Evolutionary conservation across 1,140 invertebrate species (phyloP), one percentile per base, ranked within the genome.

Genomic region (Euwallacea similis): DNA sequence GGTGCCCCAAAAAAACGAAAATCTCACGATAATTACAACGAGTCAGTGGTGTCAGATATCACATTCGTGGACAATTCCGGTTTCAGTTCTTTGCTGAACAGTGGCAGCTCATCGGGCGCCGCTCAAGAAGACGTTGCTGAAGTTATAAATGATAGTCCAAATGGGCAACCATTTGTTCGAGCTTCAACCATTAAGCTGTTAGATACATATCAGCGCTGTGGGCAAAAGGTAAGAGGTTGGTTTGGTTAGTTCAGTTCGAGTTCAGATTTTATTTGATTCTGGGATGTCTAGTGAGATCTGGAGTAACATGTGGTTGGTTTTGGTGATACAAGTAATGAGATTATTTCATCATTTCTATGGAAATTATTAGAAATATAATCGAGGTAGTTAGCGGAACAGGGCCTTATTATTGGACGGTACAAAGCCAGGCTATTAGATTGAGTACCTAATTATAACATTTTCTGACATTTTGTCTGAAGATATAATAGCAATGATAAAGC

Each of bases 161-260:
- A 83, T 76, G 84, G 80, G 78, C 87, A 89, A 78, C 87, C 86
- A 77, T 86, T 88, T 81, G 87, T 90, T 76, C 85, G 88, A 76
- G 87, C 88, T 74, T 90, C 88, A 67, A 89, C 89, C 73, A 90
- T 90, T 80, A 91, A 90, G 83, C 83, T 90, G 74, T 81, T 91
- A 85, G 89, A 90, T 79, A 87, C 87, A 72, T 89, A 90, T 79
- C 88, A 89, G 76, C 87, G 88, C 79, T 88, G 87, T 80, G 87
- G 88, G 79, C 87, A 88, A 80, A 88, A 89, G 86, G 88, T 89
- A 84, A 71, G 73, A 41, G 8, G 21, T 13, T 56, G 9, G 11
- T 4, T 1, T 50, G 13, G 46, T 50, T 50, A 13, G 46, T 50
- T 50, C 46, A 47, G 9, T 0, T 47, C 46, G n/a, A 9, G 9